These are phyloP conservation scores for Andrena chrysosceles DNA, from an alignment of 2,888 invertebrate species.

Conservation along the genomic window DNA sequence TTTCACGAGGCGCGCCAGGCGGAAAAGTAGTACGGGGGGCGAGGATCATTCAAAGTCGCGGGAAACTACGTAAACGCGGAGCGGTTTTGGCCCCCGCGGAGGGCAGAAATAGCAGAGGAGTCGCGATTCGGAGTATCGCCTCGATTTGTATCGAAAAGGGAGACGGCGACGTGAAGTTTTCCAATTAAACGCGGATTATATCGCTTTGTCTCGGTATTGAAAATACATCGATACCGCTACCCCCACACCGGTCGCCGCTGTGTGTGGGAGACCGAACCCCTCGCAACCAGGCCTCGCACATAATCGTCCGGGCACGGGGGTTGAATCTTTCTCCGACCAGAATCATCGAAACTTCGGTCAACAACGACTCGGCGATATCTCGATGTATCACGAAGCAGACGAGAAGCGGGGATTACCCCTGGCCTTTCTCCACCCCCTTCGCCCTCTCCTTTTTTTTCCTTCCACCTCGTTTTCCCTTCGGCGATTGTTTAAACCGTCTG, in stretches of 20 bases:
- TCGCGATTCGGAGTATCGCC: conserved; percentile 66
- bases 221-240: conserved; percentile 77
- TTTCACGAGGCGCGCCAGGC: neutral
- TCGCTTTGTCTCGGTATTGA: conserved; percentile 83
- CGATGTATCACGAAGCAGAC: conserved; percentile 74
- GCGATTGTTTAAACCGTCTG: conserved; percentile 74
- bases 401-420: conserved; percentile 63
- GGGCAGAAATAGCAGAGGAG: conserved; percentile 23
- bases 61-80: conserved; percentile 39
- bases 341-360: conserved; percentile 84
- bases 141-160: conserved; percentile 78
- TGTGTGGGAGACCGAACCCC: conserved; percentile 36
- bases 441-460: conserved; percentile 43
- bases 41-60: conserved; percentile 31
- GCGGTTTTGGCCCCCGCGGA: conserved; percentile 16
- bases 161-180: conserved; percentile 80
- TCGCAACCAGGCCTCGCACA: conserved; percentile 57
- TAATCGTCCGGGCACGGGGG: conserved; percentile 73
- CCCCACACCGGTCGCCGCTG: conserved; percentile 4
- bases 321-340: conserved; percentile 78
- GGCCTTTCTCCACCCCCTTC: conserved; percentile 45
- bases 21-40: neutral
- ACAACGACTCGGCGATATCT: conserved; percentile 80
- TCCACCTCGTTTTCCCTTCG: conserved; percentile 70
- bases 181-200: conserved; percentile 84